Conservation (phyloP, 2,888 invertebrate genomes). For the Corbicula japonica region DNA sequence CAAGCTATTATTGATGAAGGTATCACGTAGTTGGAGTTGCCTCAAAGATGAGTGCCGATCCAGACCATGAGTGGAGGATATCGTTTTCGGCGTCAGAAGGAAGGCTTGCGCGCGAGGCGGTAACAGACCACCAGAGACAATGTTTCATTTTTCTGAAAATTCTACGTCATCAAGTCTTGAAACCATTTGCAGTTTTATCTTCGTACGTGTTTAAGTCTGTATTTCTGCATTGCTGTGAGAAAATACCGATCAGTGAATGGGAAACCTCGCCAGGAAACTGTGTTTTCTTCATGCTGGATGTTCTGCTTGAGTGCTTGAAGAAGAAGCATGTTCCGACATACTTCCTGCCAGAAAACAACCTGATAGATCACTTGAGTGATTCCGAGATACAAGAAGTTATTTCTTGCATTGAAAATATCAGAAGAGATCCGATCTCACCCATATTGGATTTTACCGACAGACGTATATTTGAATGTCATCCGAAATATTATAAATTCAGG, state of each 20-base stretch:
- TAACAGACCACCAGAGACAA: slow-evolving; percentile 54
- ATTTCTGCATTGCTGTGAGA: slow-evolving; percentile 53
- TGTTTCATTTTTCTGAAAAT: slow-evolving; percentile 57
- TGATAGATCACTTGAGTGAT: slow-evolving; percentile 48
- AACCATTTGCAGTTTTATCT: slow-evolving; percentile 22
- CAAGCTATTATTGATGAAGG: slow-evolving; percentile 36
- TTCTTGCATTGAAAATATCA: slow-evolving; percentile 21
- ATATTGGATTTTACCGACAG: slow-evolving; percentile 46
- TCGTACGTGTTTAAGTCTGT: slow-evolving; percentile 55
- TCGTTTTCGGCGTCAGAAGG: slow-evolving; percentile 56
- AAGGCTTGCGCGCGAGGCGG: slow-evolving; percentile 42
- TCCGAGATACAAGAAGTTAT: slow-evolving; percentile 34
- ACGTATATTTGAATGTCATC: slow-evolving; percentile 32
- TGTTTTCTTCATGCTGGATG: slow-evolving; percentile 58
- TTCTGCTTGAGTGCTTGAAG: slow-evolving; percentile 39
- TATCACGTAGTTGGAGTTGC: slow-evolving; percentile 53
- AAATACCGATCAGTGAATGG: slow-evolving; percentile 48
- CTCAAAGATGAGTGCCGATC: slow-evolving; percentile 23
- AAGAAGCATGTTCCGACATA: slow-evolving; percentile 53
- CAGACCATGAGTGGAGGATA: slow-evolving; percentile 55
- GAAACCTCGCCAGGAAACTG: slow-evolving; percentile 45
- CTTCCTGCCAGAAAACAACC: slow-evolving; percentile 60
- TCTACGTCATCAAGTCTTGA: slow-evolving; percentile 37
- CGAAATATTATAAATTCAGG: slow-evolving; percentile 30
- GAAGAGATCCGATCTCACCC: slow-evolving; percentile 40